Conservation (phyloP, 2,888 invertebrate genomes). For the Pterostichus niger region DNA sequence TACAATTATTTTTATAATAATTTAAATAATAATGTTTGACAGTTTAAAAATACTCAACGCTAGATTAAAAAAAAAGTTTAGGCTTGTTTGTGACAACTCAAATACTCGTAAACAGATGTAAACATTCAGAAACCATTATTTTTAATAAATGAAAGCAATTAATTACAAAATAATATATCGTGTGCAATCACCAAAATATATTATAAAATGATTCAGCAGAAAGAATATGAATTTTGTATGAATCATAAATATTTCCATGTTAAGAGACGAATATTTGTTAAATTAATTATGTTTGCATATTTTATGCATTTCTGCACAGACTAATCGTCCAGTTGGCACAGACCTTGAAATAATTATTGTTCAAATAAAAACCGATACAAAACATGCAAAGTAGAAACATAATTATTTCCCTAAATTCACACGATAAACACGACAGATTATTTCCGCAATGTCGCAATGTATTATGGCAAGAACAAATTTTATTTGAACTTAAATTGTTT, state of each 20-base stretch:
- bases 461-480: neutral
- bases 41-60: too few relatives aligned
- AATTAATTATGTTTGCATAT: conserved; percentile 18
- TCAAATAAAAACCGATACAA: conserved; percentile 3
- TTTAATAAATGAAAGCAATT: neutral
- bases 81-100: too few relatives aligned
- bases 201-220: neutral
- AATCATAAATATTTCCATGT: neutral
- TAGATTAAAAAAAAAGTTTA: too few relatives aligned
- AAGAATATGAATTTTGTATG: neutral
- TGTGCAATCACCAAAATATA: neutral
- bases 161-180: neutral
- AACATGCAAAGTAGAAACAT: neutral
- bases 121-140: too few relatives aligned
- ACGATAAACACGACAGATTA: neutral
- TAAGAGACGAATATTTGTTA: neutral
- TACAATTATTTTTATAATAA: too few relatives aligned
- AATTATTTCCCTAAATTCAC: conserved; percentile 16
- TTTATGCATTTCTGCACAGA: conserved; percentile 35
- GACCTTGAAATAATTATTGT: conserved; percentile 45
- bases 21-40: too few relatives aligned
- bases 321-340: conserved; percentile 13
- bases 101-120: too few relatives aligned
- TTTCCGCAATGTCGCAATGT: neutral
- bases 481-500: too few relatives aligned